Base-by-base conservation (phyloP, 37 sponge, comb jelly and placozoan genomes). In the Cliona cf. orientalis region DNA sequence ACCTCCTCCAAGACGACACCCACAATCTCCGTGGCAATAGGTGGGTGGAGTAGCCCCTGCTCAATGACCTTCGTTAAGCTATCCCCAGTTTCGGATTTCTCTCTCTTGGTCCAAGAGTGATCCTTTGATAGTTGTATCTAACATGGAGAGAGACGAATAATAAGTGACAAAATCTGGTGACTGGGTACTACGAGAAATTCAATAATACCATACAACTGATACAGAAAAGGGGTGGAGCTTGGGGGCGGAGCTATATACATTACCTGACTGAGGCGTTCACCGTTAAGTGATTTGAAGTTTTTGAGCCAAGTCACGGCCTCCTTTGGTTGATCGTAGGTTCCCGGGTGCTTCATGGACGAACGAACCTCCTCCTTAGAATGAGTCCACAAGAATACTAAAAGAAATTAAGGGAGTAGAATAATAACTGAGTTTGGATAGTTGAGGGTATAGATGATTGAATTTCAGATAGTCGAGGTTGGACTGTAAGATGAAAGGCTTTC, bases 21-120 rank as follows among this genome's bases (percentile, higher is more conserved):
- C 3, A 80, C 78, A 25, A 92, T 40, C 21, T 84, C 89, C 28
- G 92, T 87, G 41, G 92, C 88, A 4, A 92, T 23, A 25, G 31
- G 37, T 39, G 92, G 89, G 38, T 87, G 87, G 32, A 83, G 36
- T 5, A 92, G 74, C 5, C 92, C 92, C 81, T 80, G 34, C 22
- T 92, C 92, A 58, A 92, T 79, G 41, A 87, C 80, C 68, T 83
- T 87, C 2, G 17, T 33, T 39, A 92, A 22, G 0, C 43, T 49
- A 2, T 84, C 85, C 5, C 85, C 89, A 31, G 59, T 46, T 7
- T 23, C 44, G 12, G 84, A 83, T 0, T 37, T 42, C 22, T 87
- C 92, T 74, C 79, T 74, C 43, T 69, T 83, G 22, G 75, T 79
- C 92, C 88, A 92, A 5, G 38, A 3, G 36, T 83, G 42, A 28